phyloP scores from a whole-genome alignment of 2,113 vertebrate species.

The Grantiella picta region DNA sequence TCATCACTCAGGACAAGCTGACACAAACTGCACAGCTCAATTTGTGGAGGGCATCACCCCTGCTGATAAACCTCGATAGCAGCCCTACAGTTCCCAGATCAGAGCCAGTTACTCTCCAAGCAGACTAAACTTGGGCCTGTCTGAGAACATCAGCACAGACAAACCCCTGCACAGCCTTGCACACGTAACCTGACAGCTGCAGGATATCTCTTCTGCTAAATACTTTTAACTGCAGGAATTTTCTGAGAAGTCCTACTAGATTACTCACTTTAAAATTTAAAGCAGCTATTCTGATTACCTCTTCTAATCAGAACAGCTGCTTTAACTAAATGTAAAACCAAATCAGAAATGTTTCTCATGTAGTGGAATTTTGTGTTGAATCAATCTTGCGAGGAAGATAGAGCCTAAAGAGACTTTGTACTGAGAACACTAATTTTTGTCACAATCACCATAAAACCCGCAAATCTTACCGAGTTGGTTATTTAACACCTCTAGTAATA shows the following conservation, averaged over 20 bases:
- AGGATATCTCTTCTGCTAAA: background rate
- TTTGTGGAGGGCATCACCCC: background rate
- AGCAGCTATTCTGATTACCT: background rate
- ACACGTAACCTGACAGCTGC: background rate
- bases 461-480: background rate
- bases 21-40: background rate
- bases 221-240: background rate
- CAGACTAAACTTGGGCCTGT: background rate
- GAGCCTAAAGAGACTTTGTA: background rate
- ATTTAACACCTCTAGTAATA: background rate
- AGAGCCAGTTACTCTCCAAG: background rate
- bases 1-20: background rate
- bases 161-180: background rate
- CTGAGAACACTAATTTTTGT: background rate
- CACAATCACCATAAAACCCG: background rate
- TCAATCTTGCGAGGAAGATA: background rate
- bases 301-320: background rate
- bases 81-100: background rate
- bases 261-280: background rate
- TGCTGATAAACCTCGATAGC: fast-evolving
- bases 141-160: background rate
- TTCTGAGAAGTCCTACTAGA: background rate
- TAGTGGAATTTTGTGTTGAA: background rate
- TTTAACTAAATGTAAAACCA: background rate
- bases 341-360: background rate